These are phyloP conservation scores for Anniella stebbinsi DNA, from an alignment of 2,797 vertebrate genomes.

Conservation along the genomic window DNA sequence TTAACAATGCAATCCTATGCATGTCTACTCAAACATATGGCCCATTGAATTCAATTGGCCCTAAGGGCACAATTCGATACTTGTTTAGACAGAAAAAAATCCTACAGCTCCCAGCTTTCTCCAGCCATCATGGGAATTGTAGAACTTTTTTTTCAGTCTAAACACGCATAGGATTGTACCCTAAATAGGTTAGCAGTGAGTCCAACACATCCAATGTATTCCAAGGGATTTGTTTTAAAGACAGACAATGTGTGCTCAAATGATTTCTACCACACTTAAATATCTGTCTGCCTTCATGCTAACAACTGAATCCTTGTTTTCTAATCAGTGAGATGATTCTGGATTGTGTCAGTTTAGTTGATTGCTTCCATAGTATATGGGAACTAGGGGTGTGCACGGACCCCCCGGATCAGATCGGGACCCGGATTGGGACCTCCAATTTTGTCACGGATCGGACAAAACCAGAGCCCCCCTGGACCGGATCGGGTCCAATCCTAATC, in stretches of 20 bases:
- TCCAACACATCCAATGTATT: neutral
- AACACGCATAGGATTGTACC: neutral
- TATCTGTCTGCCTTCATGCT: conserved; percentile 12
- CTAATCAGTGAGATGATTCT: conserved; percentile 68
- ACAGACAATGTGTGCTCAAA: neutral
- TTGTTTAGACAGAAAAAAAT: too few relatives aligned
- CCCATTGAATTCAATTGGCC: too few relatives aligned
- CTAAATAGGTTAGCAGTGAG: neutral
- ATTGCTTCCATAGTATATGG: conserved; percentile 68
- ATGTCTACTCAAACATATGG: neutral
- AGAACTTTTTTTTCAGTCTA: too few relatives aligned
- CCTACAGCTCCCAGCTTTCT: too few relatives aligned
- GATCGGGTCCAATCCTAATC: too few relatives aligned
- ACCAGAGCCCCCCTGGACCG: too few relatives aligned
- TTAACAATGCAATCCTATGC: neutral
- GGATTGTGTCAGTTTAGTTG: conserved; percentile 61
- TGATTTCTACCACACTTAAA: neutral
- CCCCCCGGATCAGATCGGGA: too few relatives aligned
- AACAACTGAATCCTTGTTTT: conserved; percentile 71
- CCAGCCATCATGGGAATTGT: too few relatives aligned
- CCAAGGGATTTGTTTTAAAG: neutral
- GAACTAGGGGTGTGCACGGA: too few relatives aligned
- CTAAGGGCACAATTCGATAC: too few relatives aligned
- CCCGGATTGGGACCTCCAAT: too few relatives aligned
- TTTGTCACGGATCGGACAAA: too few relatives aligned